These are phyloP conservation scores for Calameuta filiformis DNA, from an alignment of 2,888 invertebrate species.

Conservation along the genomic window DNA sequence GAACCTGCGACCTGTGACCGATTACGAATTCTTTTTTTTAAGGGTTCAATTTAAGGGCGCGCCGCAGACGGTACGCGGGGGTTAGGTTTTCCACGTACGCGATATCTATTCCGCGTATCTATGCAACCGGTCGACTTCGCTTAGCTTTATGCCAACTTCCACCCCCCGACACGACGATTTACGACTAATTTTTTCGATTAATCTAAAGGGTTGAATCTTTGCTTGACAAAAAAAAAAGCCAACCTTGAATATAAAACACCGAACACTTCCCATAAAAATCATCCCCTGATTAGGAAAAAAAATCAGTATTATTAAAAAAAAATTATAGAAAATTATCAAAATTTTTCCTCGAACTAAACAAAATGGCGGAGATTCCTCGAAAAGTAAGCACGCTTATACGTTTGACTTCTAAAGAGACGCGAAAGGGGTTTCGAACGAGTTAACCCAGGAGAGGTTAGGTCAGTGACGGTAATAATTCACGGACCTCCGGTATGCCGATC, in stretches of 20 bases:
- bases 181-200: not conserved
- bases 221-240: not conserved
- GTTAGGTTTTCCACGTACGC: not conserved
- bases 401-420: not conserved
- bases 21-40: not conserved
- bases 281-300: too few species aligned
- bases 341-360: not conserved
- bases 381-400: not conserved
- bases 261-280: too few species aligned
- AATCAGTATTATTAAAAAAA: too few species aligned
- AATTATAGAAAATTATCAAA: too few species aligned
- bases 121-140: not conserved
- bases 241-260: not conserved
- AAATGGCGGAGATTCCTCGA: not conserved
- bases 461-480: conserved; percentile 8
- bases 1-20: not conserved
- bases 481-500: conserved; percentile 10
- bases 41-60: not conserved
- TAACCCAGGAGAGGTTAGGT: not conserved
- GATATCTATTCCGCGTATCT: not conserved
- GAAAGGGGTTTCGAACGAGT: not conserved
- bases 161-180: not conserved
- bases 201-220: not conserved
- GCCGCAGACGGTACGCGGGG: not conserved
- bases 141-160: not conserved